These are phyloP conservation scores for Lepus oiostolus DNA, from an alignment of 2,797 vertebrate genomes.

Conservation along the genomic window DNA sequence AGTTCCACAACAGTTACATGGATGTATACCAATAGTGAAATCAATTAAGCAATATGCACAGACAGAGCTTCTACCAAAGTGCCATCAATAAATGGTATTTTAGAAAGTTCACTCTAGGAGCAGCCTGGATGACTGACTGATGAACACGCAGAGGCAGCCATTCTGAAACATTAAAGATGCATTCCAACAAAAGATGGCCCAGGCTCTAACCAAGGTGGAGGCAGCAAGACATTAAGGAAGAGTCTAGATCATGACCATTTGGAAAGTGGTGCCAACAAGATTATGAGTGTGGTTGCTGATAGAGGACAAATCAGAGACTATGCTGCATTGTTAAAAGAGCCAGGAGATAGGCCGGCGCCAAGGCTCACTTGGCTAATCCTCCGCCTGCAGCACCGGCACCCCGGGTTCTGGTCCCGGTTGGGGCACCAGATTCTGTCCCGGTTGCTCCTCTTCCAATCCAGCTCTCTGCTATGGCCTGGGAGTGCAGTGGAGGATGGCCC, in stretches of 20 bases:
- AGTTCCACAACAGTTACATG: background rate
- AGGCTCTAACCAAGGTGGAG: background rate
- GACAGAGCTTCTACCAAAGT: background rate
- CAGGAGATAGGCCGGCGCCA: no score
- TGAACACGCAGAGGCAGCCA: background rate
- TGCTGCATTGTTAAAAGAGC: no score
- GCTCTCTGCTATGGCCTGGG: no score
- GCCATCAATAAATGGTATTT: background rate
- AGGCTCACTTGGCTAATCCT: no score
- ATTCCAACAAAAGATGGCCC: background rate
- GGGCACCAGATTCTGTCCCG: no score
- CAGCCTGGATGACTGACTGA: background rate
- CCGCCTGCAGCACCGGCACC: no score
- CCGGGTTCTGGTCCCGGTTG: no score
- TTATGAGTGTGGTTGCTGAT: background rate
- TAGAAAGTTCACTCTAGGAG: slow-evolving; percentile 3
- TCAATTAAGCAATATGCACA: background rate
- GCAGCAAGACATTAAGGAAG: background rate
- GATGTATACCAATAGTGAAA: background rate
- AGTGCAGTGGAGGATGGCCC: no score
- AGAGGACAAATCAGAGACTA: slow-evolving; percentile 9
- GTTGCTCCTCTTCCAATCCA: no score
- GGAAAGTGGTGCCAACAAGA: background rate
- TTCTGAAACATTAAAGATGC: background rate
- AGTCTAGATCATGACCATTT: background rate